Base-by-base conservation (phyloP, 2,113 vertebrate genomes). In the Chrysochloris asiatica region DNA sequence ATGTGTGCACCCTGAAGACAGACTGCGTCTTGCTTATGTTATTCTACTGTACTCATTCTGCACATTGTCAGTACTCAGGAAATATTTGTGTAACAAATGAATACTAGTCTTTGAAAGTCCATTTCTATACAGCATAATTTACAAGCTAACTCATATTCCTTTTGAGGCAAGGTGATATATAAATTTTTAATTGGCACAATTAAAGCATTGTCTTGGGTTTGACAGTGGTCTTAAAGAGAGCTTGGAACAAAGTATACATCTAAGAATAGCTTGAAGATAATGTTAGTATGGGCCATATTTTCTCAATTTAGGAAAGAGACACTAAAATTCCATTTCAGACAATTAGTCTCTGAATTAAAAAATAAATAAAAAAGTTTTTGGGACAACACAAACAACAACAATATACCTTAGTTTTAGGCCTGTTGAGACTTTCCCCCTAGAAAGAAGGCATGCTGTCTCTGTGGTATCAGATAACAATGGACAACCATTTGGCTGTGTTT, bases 241-340 rank as follows among this genome's bases (percentile, higher is more conserved):
- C 9, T 67, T 86, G 75, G 0, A 89, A 63, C 30, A 82, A 80
- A 12, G 41, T 93, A 43, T 67, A 78, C 9, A 73, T 71, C 71
- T 63, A 79, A 88, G 54, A 90, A 83, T 43, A 94, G 59, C 43
- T 73, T 30, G 26, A 83, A 92, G 93, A 88, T 89, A 93, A 84
- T 84, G 28, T 76, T 90, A 93, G 13, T 71, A 88, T 90, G 54
- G 67, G 59, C 33, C 59, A 81, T 38, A 93, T 84, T 88, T 94
- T 72, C 88, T 52, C 72, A 94, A 88, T 83, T 83, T 83, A 93
- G 73, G 41, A 65, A 95, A 95, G 79, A 95, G 76, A 96, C 96
- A 94, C 52, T 89, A 76, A 93, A 85, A 93, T 89, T 92, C 36
- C 65, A 79, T 76, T 89, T 89, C 47, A 95, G 86, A 88, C 3